Conservation (phyloP, 2,888 invertebrate genomes). For the Steinernema carpocapsae region DNA sequence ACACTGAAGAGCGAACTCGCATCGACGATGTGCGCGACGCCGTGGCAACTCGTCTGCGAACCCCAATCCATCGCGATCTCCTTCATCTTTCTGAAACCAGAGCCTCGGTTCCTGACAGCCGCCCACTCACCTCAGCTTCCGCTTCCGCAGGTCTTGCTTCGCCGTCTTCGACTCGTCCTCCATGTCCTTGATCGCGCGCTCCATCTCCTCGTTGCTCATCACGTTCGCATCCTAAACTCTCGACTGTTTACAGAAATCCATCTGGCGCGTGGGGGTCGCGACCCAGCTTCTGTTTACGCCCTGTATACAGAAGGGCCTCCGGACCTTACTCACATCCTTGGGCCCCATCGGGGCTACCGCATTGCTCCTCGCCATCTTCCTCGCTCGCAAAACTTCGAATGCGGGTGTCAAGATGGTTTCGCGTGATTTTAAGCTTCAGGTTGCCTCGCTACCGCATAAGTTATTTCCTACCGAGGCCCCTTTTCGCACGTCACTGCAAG, state of each 20-base stretch:
- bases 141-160: conserved; percentile 38
- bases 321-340: not conserved
- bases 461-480: not conserved
- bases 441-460: conserved; percentile 3
- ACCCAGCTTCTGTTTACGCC: conserved; percentile 20
- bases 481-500: no score
- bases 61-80: conserved; percentile 53
- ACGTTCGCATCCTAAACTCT: conserved; percentile 45
- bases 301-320: not conserved
- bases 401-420: not conserved
- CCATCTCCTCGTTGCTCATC: conserved; percentile 48
- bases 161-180: conserved; percentile 50
- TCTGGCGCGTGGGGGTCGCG: conserved; percentile 22
- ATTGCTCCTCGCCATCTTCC: conserved; percentile 10
- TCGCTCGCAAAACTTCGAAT: not conserved
- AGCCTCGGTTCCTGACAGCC: not conserved
- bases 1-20: conserved; percentile 40
- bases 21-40: conserved; percentile 52
- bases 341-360: conserved; percentile 20
- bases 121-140: conserved; percentile 10
- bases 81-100: conserved; percentile 52
- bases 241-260: conserved; percentile 13
- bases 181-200: conserved; percentile 53
- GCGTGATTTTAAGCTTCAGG: not conserved
- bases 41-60: conserved; percentile 54